A percentile compares a stretch with the other conserved stretches of the same genome.
phyloP scores from a whole-genome alignment of 64 coral and sea anemone species.

The Acropora yongei region DNA sequence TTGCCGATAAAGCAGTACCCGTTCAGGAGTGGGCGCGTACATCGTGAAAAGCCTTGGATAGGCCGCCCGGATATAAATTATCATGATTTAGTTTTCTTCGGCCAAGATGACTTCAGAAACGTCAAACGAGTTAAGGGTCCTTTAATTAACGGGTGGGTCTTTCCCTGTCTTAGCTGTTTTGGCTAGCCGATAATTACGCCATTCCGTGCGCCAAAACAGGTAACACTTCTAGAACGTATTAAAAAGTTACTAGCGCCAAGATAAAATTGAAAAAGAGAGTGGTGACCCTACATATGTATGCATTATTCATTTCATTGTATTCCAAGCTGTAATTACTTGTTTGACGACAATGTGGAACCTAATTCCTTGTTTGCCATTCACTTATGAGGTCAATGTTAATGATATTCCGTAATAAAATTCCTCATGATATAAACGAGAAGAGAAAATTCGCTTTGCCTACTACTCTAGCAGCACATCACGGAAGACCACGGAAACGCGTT shows the following conservation, averaged over 20 bases:
- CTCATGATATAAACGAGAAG: neutral
- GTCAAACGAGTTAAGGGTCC: too few relatives aligned
- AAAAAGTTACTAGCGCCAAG: too few relatives aligned
- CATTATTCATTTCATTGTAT: neutral
- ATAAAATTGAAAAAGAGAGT: neutral
- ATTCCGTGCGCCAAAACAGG: neutral
- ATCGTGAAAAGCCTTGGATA: too few relatives aligned
- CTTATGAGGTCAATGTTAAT: conserved; percentile 47
- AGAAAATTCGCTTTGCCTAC: neutral
- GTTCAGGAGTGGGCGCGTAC: too few relatives aligned
- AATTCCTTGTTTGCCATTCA: conserved; percentile 20
- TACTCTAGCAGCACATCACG: neutral
- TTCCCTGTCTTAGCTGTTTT: too few relatives aligned
- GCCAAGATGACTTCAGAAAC: too few relatives aligned
- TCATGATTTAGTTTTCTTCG: too few relatives aligned
- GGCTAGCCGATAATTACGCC: too few relatives aligned
- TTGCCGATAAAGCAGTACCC: too few relatives aligned
- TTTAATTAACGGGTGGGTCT: too few relatives aligned
- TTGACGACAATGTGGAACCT: neutral
- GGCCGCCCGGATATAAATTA: too few relatives aligned
- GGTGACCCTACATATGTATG: neutral
- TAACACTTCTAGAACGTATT: neutral
- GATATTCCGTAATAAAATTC: conserved; percentile 7
- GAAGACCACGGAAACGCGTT: neutral
- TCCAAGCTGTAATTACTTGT: neutral